Evolutionary conservation across 2,797 vertebrate genomes (phyloP).

Genomic region (Acanthurus leucopareius): DNA sequence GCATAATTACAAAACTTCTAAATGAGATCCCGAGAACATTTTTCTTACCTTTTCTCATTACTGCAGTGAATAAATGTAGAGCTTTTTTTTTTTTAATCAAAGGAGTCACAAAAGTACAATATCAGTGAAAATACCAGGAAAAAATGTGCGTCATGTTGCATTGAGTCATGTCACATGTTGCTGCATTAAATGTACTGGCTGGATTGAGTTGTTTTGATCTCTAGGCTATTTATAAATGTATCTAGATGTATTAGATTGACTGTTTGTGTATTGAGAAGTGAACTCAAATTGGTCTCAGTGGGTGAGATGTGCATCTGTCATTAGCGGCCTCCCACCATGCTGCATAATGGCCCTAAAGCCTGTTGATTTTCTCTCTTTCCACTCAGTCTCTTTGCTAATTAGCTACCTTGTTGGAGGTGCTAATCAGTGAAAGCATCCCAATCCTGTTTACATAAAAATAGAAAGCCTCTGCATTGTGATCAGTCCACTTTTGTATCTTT

Average conservation of each 20-base stretch:
- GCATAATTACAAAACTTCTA: slow-evolving; percentile 22
- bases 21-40: background rate
- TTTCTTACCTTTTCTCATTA: slow-evolving; percentile 7
- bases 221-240: slow-evolving; percentile 29
- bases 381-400: background rate
- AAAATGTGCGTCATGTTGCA: slow-evolving; percentile 20
- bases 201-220: slow-evolving; percentile 29
- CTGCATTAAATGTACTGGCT: background rate
- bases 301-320: slow-evolving; percentile 12
- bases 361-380: background rate
- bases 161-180: slow-evolving; percentile 22
- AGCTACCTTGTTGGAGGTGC: slow-evolving; percentile 14
- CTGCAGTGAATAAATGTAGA: background rate
- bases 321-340: slow-evolving; percentile 14
- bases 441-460: background rate
- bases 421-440: background rate
- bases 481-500: background rate
- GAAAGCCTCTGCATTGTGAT: background rate
- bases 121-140: background rate
- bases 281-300: slow-evolving; percentile 24
- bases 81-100: slow-evolving; percentile 1
- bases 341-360: slow-evolving; percentile 6
- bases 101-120: background rate
- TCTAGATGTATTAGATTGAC: background rate
- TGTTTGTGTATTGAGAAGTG: slow-evolving; percentile 26